Percentiles rank a stretch among this genome's conserved stretches.
phyloP scores from a whole-genome alignment of 2,113 vertebrate species.

The Chitala chitala region DNA sequence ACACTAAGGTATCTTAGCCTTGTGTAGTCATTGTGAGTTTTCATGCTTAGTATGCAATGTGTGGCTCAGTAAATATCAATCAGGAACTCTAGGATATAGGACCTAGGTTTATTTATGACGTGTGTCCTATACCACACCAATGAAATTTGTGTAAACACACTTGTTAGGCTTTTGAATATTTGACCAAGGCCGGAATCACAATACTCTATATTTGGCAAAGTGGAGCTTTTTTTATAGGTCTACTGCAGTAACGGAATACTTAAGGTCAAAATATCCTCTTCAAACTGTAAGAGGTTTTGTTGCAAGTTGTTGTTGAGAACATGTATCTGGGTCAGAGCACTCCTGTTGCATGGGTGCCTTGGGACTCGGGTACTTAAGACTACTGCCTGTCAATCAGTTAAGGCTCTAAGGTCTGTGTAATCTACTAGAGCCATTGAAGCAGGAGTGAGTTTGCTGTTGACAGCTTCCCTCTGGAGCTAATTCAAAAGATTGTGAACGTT shows the following conservation, averaged over 20 bases:
- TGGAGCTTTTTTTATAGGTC: too few relatives aligned
- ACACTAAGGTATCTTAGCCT: not conserved
- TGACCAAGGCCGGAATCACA: too few relatives aligned
- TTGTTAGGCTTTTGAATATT: too few relatives aligned
- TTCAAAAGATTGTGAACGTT: too few relatives aligned
- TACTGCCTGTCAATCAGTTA: constrained; percentile 3
- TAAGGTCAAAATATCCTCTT: not conserved
- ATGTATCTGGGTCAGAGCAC: not conserved
- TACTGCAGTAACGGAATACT: not conserved
- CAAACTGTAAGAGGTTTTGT: not conserved
- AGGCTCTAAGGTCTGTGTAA: not conserved
- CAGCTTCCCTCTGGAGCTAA: too few relatives aligned
- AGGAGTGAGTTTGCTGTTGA: not conserved
- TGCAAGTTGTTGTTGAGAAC: not conserved
- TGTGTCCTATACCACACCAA: too few relatives aligned
- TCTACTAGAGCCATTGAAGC: not conserved
- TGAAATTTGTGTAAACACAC: too few relatives aligned
- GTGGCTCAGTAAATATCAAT: too few relatives aligned
- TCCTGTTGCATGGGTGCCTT: not conserved
- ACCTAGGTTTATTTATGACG: not conserved
- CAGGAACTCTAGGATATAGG: too few relatives aligned
- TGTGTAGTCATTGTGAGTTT: not conserved
- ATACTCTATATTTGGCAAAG: too few relatives aligned
- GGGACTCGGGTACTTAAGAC: not conserved
- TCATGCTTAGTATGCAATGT: not conserved